Percentiles rank a stretch among this genome's conserved stretches.
Conservation (phyloP, 1,140 invertebrate species). For the Leptonema lineaticorne region DNA sequence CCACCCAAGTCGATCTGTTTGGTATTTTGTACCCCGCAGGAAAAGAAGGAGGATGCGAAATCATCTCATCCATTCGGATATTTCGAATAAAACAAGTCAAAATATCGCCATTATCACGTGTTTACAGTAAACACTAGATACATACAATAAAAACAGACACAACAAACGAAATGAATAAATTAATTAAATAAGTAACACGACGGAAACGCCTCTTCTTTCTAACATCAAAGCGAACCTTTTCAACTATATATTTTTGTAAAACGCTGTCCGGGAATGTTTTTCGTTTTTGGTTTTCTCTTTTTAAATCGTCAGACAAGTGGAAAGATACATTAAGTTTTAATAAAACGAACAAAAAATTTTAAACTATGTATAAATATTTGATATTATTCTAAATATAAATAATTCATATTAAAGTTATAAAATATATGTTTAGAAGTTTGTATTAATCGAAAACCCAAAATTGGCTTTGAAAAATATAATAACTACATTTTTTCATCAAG, state of each 20-base stretch:
- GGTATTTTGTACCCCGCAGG: conserved; percentile 24
- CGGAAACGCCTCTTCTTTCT: not conserved
- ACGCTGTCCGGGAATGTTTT: no score
- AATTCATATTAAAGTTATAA: no score
- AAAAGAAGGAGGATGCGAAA: conserved; percentile 24
- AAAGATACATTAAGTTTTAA: no score
- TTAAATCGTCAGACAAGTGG: no score
- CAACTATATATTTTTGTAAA: not conserved
- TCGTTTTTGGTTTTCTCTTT: no score
- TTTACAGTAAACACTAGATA: not conserved
- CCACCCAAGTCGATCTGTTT: conserved; percentile 22
- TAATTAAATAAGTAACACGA: not conserved
- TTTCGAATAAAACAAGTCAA: conserved; percentile 19
- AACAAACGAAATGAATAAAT: not conserved
- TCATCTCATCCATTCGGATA: conserved; percentile 24
- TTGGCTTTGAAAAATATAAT: no score
- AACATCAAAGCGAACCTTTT: not conserved
- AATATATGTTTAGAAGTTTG: no score
- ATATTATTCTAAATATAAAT: no score
- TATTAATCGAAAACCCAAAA: no score
- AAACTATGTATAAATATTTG: no score
- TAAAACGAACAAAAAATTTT: no score
- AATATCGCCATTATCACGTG: conserved; percentile 5
- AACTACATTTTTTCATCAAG: no score
- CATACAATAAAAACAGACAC: not conserved